Evolutionary conservation across 2,888 invertebrate genomes (phyloP), one percentile per base, ranked within the genome.

Genomic region (Pardosa pseudoannulata): DNA sequence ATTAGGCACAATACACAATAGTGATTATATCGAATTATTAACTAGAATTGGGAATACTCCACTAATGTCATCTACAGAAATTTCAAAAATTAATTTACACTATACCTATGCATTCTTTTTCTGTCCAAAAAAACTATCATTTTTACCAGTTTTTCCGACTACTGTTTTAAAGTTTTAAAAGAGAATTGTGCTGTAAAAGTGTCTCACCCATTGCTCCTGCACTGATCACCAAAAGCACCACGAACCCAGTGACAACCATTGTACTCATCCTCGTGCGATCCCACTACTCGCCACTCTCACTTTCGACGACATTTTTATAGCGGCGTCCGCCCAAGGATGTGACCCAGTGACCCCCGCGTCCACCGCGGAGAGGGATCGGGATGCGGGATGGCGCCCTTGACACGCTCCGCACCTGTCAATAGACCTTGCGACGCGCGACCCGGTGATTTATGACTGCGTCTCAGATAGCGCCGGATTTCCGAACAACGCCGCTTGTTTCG

Each of bases 321-420:
- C 0, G 32, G 7, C 5, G 0, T 2, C n/a, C 9, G 67, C 73
- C 78, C 78, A 78, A 72, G 83, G 83, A 78, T 79, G 56, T 68
- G 76, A 85, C 83, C 83, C 50, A 85, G 67, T 85, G 76, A 85
- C 73, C 78, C 83, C 72, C 46, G 65, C 27, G 28, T 27, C n/a
- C 23, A 23, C 28, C 27, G 23, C n/a, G n/a, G n/a, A n/a, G 5
- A 23, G 56, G 16, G 19, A 56, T 56, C 27, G 74, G 65, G 83
- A 78, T 85, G 78, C 83, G 83, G 83, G 83, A 72, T 78, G 23
- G n/a, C n/a, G 83, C 73, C 83, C 83, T 85, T 85, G 83, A 85
- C 83, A 81, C 67, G 19, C 31, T 32, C 27, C 27, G 6, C 23
- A 23, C 5, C 56, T 56, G 56, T 56, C 56, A 56, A 56, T 56